Conservation (phyloP, 2,888 invertebrate species). For the Meiosimyza platycephala region DNA sequence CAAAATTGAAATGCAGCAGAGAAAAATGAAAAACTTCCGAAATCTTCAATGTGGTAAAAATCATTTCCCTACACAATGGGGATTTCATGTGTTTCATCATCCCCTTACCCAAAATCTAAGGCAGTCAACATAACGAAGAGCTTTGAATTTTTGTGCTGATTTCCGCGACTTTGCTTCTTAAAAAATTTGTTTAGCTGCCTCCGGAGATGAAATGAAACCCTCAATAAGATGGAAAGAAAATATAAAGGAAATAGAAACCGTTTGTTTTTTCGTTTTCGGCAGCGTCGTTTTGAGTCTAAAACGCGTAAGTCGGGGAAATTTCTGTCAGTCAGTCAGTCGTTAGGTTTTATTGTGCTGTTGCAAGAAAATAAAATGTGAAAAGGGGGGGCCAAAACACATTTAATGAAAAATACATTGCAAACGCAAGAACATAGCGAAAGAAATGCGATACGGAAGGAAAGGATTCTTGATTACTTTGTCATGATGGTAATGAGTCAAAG, state of each 20-base stretch:
- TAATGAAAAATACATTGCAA: slow-evolving; percentile 15
- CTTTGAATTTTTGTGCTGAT: slow-evolving; percentile 11
- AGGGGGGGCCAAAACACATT: background rate
- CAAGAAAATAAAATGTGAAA: too few relatives aligned
- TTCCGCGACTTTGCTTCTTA: slow-evolving; percentile 20
- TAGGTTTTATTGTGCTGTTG: slow-evolving; percentile 55
- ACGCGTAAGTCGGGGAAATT: slow-evolving; percentile 34
- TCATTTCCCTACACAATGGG: background rate
- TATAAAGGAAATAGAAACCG: background rate
- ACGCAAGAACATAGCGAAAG: background rate
- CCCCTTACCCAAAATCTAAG: too few relatives aligned
- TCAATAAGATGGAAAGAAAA: background rate
- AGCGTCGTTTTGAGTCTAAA: too few relatives aligned
- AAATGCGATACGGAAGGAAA: slow-evolving; percentile 13
- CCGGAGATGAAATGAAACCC: slow-evolving; percentile 24
- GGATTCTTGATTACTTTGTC: slow-evolving; percentile 29
- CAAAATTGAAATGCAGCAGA: too few relatives aligned
- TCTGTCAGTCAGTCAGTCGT: slow-evolving; percentile 45
- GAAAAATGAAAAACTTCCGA: too few relatives aligned
- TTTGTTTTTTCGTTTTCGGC: too few relatives aligned
- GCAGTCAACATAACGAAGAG: background rate
- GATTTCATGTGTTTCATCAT: too few relatives aligned
- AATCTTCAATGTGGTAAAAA: background rate
- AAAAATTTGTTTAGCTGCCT: slow-evolving; percentile 33
- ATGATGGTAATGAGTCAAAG: slow-evolving; percentile 45